Conservation (phyloP, 2,888 invertebrate species). For the Drosophila hawaiiensis region DNA sequence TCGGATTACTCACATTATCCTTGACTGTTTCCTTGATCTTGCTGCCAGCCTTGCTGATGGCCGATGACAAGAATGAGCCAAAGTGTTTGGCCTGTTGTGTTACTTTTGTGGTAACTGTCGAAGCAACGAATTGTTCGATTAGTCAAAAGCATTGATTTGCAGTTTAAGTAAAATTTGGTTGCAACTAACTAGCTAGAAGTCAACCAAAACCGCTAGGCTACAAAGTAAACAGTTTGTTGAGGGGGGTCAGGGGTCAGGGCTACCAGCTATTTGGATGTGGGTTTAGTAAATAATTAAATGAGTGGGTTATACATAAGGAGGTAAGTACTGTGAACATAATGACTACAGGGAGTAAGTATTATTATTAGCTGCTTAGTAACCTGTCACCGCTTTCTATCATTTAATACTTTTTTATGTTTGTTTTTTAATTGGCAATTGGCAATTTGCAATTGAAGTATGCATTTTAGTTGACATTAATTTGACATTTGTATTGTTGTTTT, state of each 20-base stretch:
- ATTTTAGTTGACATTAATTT: conserved; percentile 35
- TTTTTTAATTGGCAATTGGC: conserved; percentile 33
- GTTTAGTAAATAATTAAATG: conserved; percentile 17
- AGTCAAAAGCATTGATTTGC: conserved; percentile 6
- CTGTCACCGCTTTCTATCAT: conserved; percentile 78
- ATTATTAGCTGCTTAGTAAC: conserved; percentile 69
- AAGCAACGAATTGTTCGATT: conserved; percentile 31
- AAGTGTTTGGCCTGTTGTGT: conserved; percentile 95
- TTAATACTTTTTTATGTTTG: conserved; percentile 12
- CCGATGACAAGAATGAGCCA: conserved; percentile 96
- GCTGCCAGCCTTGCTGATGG: conserved; percentile 98
- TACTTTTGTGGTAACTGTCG: conserved; percentile 93
- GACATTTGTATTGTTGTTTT: conserved; percentile 54
- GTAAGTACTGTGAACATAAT: conserved; percentile 12
- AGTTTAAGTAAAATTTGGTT: conserved; percentile 22
- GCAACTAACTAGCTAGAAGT: conserved; percentile 46
- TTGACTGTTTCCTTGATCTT: conserved; percentile 98
- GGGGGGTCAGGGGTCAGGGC: not conserved
- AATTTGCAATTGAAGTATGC: conserved; percentile 42
- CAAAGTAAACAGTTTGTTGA: conserved; percentile 50
- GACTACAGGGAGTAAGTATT: conserved; percentile 38
- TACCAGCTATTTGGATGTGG: conserved; percentile 21
- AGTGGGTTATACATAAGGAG: not conserved
- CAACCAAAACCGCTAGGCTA: conserved; percentile 60
- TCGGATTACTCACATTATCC: conserved; percentile 92